These are phyloP conservation scores for Agraylea sexmaculata DNA, from an alignment of 1,140 invertebrate species.

Conservation along the genomic window DNA sequence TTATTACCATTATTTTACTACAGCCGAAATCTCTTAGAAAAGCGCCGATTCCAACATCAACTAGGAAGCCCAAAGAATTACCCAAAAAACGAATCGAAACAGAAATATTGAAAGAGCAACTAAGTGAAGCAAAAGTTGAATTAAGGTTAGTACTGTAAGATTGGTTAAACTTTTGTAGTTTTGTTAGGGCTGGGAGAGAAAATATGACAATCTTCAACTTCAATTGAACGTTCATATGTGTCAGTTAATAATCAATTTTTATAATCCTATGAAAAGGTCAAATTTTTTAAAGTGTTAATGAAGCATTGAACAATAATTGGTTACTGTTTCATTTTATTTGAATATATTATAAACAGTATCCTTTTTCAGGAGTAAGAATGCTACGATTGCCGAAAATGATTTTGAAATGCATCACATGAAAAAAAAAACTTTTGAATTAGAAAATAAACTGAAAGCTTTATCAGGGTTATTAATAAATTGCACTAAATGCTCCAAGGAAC, in stretches of 20 bases:
- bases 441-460: too few species aligned
- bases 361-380: conserved; percentile 17
- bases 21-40: background rate
- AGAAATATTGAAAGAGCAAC: too few species aligned
- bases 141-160: too few species aligned
- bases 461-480: too few species aligned
- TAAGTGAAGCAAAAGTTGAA: too few species aligned
- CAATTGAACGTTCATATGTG: conserved; percentile 7
- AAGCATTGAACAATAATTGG: background rate
- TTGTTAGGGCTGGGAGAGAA: background rate
- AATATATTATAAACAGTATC: background rate
- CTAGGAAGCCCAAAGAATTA: conserved; percentile 14
- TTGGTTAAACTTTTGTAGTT: too few species aligned
- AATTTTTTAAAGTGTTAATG: background rate
- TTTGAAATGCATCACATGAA: conserved; percentile 12
- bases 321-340: background rate
- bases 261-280: background rate
- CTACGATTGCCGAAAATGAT: conserved; percentile 16
- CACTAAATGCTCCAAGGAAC: conserved; percentile 3
- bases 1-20: background rate
- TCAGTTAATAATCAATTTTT: background rate
- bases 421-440: too few species aligned
- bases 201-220: background rate
- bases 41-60: background rate
- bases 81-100: too few species aligned